Evolutionary conservation across 30 jellyfish, hydroid and myxozoan species (phyloP), one percentile per base, ranked within the genome.

Genomic region (Cassiopea andromeda): DNA sequence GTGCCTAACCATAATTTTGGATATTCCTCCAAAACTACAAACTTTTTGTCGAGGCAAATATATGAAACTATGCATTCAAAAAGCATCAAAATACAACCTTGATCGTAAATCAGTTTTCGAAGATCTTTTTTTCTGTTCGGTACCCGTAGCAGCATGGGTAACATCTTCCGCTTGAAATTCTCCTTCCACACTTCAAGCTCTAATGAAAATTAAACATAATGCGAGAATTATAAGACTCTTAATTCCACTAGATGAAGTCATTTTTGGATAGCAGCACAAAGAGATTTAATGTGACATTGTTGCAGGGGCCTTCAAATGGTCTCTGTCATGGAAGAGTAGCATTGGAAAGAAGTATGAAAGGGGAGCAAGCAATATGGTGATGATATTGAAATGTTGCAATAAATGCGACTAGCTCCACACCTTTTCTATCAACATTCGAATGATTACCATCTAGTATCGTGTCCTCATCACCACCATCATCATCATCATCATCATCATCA

Each of bases 131-230:
- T 60, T 16, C 87, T 73, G 47, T 80, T 81, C n/a, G 69, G 84
- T 18, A 74, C 75, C 46, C 64, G 78, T 73, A 75, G 19, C 89
- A 89, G 19, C 57, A 80, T 48, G 2, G 97, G 97, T 13, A 88
- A 19, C 79, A 89, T 82, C 76, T 81, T 89, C 49, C 16, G 88
- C 78, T 89, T 89, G 80, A 89, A 82, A 15, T 89, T 89, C 27
- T 80, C 82, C 44, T 89, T 89, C 89, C 90, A 82, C 6, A 12
- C 73, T 1, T 81, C 85, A 17, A 89, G 83, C 60, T 89, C 97
- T 89, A 8, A 60, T 43, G 5, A 1, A 1, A 66, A 58, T 10
- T 61, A 27, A 81, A 85, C 73, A 4, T 5, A 64, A 64, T 64
- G 64, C 7, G 64, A 0, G 64, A 6, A 54, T 50, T 76, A 19